Evolutionary conservation across 2,888 invertebrate species (phyloP), one percentile per base, ranked within the genome.

Genomic region (Mycalesis mineus): DNA sequence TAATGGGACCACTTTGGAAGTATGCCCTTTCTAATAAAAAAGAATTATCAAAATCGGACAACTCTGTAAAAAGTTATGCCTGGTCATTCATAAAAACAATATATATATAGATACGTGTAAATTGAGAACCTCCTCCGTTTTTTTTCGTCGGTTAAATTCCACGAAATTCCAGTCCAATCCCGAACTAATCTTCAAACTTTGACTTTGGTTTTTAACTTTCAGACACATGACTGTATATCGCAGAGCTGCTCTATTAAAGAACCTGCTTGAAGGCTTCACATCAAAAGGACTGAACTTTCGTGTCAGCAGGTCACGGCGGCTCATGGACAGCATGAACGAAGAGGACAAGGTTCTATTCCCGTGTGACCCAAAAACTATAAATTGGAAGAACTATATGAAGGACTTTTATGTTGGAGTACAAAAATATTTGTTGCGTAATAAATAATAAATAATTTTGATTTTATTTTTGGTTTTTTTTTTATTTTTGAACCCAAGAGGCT

Each of bases 351-450:
- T 92, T 74, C 91, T 89, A 52, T 97, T 96, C 78, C 92, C 93
- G 68, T 97, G 96, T 75, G 95, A 96, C 76, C 93, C 94, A 17
- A 89, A 90, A 60, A 91, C 92, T 75, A 94, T 97, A 63, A 88
- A 95, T 73, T 97, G 97, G 97, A 91, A 93, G 29, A 90, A 92
- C 31, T 97, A 96, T 78, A 90, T 97, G 66, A 94, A 94, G 76
- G 91, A 93, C 72, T 97, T 97, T 77, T 93, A 95, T 49, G 84
- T 94, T 70, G 97, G 97, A 58, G 94, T 96, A 72, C 92, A 95
- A 77, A 93, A 93, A 74, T 96, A 69, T 63, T 58, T 75, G 60
- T 53, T 61, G 36, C 13, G 42, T 6, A 14, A n/a, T 42, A 42
- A 42, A 22, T 0, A 7, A 31, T n/a, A n/a, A n/a, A n/a, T n/a